These are phyloP conservation scores for Fabriciana adippe DNA, from an alignment of 2,888 invertebrate species.

Conservation along the genomic window DNA sequence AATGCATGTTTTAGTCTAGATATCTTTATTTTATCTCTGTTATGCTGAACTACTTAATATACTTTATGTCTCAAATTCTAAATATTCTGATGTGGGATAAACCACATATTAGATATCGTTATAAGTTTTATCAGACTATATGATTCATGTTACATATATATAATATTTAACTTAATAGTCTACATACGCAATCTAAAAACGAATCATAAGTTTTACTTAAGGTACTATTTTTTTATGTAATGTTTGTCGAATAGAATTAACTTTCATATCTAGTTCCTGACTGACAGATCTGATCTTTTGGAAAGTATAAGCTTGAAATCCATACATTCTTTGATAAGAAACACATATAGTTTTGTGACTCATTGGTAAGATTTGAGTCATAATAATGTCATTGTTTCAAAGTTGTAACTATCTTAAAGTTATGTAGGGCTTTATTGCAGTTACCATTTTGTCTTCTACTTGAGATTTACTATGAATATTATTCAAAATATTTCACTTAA, in stretches of 20 bases:
- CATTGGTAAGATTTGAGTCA: conserved; percentile 11
- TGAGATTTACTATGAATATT: conserved; percentile 8
- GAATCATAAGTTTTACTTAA: too few species aligned
- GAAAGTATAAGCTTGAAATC: too few species aligned
- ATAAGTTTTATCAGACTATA: too few species aligned
- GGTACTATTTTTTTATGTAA: neutral
- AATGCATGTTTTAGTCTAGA: conserved; percentile 29
- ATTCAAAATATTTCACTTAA: conserved; percentile 5
- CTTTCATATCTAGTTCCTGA: too few species aligned
- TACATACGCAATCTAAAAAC: too few species aligned
- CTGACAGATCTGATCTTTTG: too few species aligned
- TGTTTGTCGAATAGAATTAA: neutral
- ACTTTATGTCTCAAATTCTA: neutral
- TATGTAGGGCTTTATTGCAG: conserved; percentile 19
- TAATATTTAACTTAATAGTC: too few species aligned
- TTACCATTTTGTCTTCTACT: conserved; percentile 28
- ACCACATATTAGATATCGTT: too few species aligned
- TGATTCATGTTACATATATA: too few species aligned
- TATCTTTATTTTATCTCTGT: neutral
- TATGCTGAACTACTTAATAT: neutral
- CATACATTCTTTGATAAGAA: too few species aligned
- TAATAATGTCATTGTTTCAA: conserved; percentile 19
- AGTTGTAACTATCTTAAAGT: conserved; percentile 21
- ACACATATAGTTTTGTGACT: too few species aligned
- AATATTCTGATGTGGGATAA: neutral